Conservation (phyloP, 2,888 invertebrate genomes). For the Watsonalla cultraria region DNA sequence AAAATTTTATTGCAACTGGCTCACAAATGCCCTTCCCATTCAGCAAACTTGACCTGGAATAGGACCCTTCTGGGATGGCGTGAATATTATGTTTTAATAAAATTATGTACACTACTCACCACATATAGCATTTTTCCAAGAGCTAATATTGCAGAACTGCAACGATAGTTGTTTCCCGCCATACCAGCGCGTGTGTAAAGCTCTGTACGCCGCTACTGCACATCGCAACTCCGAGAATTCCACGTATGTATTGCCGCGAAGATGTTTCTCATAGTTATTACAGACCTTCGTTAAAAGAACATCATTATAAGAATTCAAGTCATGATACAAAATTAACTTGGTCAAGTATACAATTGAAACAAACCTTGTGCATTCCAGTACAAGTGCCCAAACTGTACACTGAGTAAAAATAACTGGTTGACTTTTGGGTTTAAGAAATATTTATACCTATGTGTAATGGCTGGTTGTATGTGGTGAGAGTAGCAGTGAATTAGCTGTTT, state of each 20-base stretch:
- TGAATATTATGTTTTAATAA: too few relatives aligned
- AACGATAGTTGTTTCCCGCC: conserved; percentile 90
- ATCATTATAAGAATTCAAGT: neutral
- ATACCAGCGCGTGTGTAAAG: conserved; percentile 92
- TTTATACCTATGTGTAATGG: too few relatives aligned
- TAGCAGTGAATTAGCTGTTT: too few relatives aligned
- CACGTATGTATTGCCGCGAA: conserved; percentile 94
- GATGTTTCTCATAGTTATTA: conserved; percentile 90
- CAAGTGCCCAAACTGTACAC: neutral
- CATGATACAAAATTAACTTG: neutral
- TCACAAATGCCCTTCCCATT: neutral
- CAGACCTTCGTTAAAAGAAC: conserved; percentile 71
- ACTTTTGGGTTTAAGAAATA: too few relatives aligned
- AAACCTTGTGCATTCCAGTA: too few relatives aligned
- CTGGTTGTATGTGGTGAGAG: too few relatives aligned
- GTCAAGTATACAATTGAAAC: too few relatives aligned
- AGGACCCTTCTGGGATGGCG: too few relatives aligned
- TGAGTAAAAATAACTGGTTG: neutral
- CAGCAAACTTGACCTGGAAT: neutral
- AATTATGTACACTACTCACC: conserved; percentile 68
- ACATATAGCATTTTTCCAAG: conserved; percentile 94
- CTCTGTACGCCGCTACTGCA: conserved; percentile 85
- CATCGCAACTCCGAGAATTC: conserved; percentile 82
- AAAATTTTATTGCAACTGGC: too few relatives aligned
- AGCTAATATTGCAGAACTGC: conserved; percentile 86